Percentiles rank a stretch among this genome's conserved stretches.
Conservation (phyloP, 2,113 vertebrate species). For the Vidua macroura region DNA sequence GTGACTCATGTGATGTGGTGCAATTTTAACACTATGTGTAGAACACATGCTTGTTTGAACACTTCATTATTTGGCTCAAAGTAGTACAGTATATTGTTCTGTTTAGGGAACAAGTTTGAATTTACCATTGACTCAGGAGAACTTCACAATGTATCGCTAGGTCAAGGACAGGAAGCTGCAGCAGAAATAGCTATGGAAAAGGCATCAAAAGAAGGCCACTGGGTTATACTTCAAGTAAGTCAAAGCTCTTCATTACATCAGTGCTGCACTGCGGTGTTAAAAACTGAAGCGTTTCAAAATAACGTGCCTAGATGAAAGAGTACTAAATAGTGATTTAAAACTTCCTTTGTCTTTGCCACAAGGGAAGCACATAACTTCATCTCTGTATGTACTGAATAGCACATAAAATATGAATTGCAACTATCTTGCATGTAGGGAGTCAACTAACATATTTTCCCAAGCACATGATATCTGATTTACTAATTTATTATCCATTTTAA, state of each 20-base stretch:
- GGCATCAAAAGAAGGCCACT: conserved; percentile 87
- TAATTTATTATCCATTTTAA: conserved; percentile 77
- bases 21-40: conserved; percentile 14
- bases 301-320: conserved; percentile 70
- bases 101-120: conserved; percentile 78
- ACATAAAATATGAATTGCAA: conserved; percentile 60
- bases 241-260: conserved; percentile 67
- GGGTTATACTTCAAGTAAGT: conserved; percentile 87
- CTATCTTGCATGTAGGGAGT: conserved; percentile 54
- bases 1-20: background rate
- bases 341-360: conserved; percentile 65
- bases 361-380: conserved; percentile 48
- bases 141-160: conserved; percentile 80
- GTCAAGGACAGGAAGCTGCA: conserved; percentile 84
- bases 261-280: conserved; percentile 56
- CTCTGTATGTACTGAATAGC: conserved; percentile 11
- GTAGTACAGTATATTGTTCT: background rate
- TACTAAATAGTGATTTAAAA: conserved; percentile 72
- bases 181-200: conserved; percentile 82
- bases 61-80: conserved; percentile 21
- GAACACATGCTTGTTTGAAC: background rate
- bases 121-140: conserved; percentile 86
- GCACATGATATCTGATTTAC: conserved; percentile 74
- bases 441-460: conserved; percentile 67
- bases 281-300: conserved; percentile 71